Evolutionary conservation across 2,113 vertebrate genomes (phyloP).

Genomic region (Tyto alba): DNA sequence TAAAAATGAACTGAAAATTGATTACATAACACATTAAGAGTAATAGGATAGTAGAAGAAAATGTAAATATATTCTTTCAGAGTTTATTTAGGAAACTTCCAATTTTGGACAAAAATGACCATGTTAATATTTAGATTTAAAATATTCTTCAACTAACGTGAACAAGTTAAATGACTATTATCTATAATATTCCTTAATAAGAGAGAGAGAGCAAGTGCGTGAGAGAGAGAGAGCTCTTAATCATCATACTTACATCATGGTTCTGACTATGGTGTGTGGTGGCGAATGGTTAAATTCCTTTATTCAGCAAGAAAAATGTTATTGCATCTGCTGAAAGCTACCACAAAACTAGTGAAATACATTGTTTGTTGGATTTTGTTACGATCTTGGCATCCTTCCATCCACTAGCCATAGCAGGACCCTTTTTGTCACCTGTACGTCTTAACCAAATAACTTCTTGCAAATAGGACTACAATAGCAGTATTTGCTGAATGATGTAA

Average conservation of each 20-base stretch:
- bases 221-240: constrained; percentile 55
- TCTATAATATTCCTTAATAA: constrained; percentile 29
- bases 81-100: constrained; percentile 37
- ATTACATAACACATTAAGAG: constrained; percentile 52
- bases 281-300: constrained; percentile 61
- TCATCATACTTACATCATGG: constrained; percentile 52
- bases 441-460: constrained; percentile 37
- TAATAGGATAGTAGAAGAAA: constrained; percentile 55
- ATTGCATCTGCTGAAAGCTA: constrained; percentile 63
- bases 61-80: constrained; percentile 40
- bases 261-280: constrained; percentile 70
- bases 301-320: constrained; percentile 26
- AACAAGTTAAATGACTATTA: constrained; percentile 55
- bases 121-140: constrained; percentile 54
- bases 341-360: constrained; percentile 51
- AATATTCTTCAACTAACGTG: constrained; percentile 44
- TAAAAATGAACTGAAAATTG: constrained; percentile 74
- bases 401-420: constrained; percentile 65
- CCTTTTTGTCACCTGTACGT: constrained; percentile 65
- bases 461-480: constrained; percentile 36
- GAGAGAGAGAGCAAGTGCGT: not conserved
- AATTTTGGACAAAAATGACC: constrained; percentile 59
- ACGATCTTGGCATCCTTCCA: constrained; percentile 64
- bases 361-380: constrained; percentile 64
- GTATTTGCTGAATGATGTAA: constrained; percentile 27